Evolutionary conservation across 2,888 invertebrate species (phyloP).

Genomic region (Metellina segmentata): DNA sequence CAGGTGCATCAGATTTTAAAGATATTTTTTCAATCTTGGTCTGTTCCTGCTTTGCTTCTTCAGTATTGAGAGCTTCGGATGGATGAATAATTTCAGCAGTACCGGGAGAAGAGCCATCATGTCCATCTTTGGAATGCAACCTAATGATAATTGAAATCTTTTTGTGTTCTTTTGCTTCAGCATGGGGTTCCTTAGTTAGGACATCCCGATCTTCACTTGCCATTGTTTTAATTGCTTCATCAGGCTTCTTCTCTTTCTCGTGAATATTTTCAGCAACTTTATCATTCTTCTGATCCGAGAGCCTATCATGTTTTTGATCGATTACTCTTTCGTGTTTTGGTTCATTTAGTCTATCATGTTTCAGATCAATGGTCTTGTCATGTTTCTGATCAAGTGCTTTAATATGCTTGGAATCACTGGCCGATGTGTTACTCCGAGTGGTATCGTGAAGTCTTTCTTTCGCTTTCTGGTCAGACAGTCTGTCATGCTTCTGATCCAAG

Average conservation of each 20-base stretch:
- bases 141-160: slow-evolving; percentile 78
- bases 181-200: slow-evolving; percentile 79
- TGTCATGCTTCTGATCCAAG: slow-evolving; percentile 75
- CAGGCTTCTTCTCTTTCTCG: slow-evolving; percentile 72
- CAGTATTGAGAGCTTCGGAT: slow-evolving; percentile 75
- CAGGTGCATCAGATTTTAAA: slow-evolving; percentile 50
- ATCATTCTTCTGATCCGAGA: slow-evolving; percentile 26
- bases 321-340: slow-evolving; percentile 21
- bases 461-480: neutral
- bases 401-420: slow-evolving; percentile 13
- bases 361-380: slow-evolving; percentile 28
- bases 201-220: slow-evolving; percentile 90
- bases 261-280: slow-evolving; percentile 39
- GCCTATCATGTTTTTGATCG: slow-evolving; percentile 48
- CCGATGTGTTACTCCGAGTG: slow-evolving; percentile 1
- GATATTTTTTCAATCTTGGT: slow-evolving; percentile 49
- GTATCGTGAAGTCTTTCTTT: slow-evolving; percentile 55
- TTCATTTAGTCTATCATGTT: slow-evolving; percentile 40
- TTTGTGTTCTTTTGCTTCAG: slow-evolving; percentile 78
- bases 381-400: slow-evolving; percentile 42
- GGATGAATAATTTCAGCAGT: slow-evolving; percentile 78
- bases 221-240: slow-evolving; percentile 84
- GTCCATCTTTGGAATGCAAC: slow-evolving; percentile 77
- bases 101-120: slow-evolving; percentile 74
- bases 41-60: slow-evolving; percentile 73